Percentiles rank a stretch among this genome's conserved stretches.
phyloP scores from a whole-genome alignment of 2,797 vertebrate genomes.

The Ataeniobius toweri region DNA sequence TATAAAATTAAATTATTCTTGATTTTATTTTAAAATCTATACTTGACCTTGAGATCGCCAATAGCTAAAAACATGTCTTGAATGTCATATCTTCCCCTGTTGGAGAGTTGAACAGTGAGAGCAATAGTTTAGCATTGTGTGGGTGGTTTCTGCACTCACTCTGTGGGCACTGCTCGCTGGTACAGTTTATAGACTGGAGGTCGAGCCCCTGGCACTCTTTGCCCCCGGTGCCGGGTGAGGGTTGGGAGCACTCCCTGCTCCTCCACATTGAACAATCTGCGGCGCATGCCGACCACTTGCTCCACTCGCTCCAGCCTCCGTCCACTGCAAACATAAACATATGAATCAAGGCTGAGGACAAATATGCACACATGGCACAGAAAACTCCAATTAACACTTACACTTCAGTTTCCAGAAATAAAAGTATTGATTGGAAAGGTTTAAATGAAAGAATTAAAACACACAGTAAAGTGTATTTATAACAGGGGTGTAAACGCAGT shows the following conservation, averaged over 20 bases:
- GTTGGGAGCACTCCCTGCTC: conserved; percentile 94
- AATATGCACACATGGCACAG: conserved; percentile 9
- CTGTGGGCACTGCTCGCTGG: conserved; percentile 93
- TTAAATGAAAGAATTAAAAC: conserved; percentile 33
- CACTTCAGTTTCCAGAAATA: conserved; percentile 25
- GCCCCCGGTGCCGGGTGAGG: conserved; percentile 91
- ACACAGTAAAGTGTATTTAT: conserved; percentile 1
- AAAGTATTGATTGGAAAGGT: conserved; percentile 44
- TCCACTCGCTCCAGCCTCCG: conserved; percentile 95
- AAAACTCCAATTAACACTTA: conserved; percentile 16
- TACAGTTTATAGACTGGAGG: conserved; percentile 95
- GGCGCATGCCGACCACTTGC: conserved; percentile 94
- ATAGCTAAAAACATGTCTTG: conserved; percentile 1
- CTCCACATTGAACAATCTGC: conserved; percentile 95
- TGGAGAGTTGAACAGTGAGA: conserved; percentile 15
- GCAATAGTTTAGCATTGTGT: conserved; percentile 23
- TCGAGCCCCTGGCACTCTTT: conserved; percentile 90
- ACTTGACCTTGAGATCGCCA: background rate
- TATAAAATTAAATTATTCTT: conserved; percentile 9
- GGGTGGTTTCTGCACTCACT: conserved; percentile 83
- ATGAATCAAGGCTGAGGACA: conserved; percentile 1
- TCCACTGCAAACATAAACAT: conserved; percentile 84
- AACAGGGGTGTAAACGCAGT: conserved; percentile 46
- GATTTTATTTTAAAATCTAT: conserved; percentile 12
- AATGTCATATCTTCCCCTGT: conserved; percentile 10